These are phyloP conservation scores for Micropoecilia bifurca DNA, from an alignment of 2,797 vertebrate genomes.

Conservation along the genomic window DNA sequence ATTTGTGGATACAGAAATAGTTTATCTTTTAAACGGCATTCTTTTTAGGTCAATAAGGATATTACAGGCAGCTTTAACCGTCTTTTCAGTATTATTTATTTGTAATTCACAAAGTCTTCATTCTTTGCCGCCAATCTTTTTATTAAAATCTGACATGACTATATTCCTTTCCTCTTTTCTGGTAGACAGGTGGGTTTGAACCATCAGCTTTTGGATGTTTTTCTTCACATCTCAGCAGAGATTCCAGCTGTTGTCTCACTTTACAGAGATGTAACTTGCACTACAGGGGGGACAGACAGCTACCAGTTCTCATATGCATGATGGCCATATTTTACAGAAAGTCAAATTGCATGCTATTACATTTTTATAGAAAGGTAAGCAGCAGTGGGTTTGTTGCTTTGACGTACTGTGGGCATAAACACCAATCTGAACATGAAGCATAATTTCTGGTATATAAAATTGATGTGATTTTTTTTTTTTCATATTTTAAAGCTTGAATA, in stretches of 20 bases:
- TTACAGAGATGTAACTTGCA: conserved; percentile 3
- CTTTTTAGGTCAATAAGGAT: not conserved
- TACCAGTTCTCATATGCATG: conserved; percentile 23
- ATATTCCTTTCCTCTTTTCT: too few species aligned
- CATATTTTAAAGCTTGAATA: not conserved
- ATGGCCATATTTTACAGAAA: conserved; percentile 34
- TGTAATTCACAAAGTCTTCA: not conserved
- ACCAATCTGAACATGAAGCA: not conserved
- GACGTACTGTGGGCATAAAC: not conserved
- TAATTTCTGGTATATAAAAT: not conserved
- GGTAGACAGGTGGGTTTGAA: too few species aligned
- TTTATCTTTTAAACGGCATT: not conserved
- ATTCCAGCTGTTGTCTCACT: conserved; percentile 16
- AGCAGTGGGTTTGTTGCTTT: not conserved
- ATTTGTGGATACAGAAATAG: not conserved
- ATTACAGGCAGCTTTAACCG: not conserved
- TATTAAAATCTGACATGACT: not conserved
- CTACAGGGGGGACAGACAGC: conserved; percentile 32
- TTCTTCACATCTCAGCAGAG: conserved; percentile 2
- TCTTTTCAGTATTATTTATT: not conserved
- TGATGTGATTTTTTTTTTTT: not conserved
- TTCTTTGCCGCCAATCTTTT: not conserved
- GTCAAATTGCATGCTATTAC: not conserved
- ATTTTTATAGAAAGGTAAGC: not conserved
- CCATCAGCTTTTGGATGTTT: conserved; percentile 15